These are phyloP conservation scores for Pristionchus fissidentatus DNA, from an alignment of 2,888 invertebrate genomes.

Conservation along the genomic window DNA sequence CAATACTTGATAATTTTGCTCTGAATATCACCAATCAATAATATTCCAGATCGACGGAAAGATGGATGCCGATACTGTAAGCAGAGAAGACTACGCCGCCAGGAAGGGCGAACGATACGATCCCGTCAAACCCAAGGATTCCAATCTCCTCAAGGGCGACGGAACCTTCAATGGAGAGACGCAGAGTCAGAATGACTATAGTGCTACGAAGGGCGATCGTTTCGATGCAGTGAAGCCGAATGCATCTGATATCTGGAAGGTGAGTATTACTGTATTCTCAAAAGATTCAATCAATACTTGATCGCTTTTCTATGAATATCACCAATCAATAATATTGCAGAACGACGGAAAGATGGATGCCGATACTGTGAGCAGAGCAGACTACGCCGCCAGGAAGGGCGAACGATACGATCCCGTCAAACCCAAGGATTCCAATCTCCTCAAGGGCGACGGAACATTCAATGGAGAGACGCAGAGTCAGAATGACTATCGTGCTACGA, in stretches of 20 bases:
- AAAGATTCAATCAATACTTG: neutral
- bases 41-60: conserved; percentile 1
- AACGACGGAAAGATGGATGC: neutral
- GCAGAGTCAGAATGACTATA: conserved; percentile 54
- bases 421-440: conserved; percentile 61
- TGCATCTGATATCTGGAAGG: conserved; percentile 61
- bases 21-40: too few species aligned
- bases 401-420: conserved; percentile 51
- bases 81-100: neutral
- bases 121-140: conserved; percentile 17
- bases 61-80: conserved; percentile 2
- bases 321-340: too few species aligned
- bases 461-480: conserved; percentile 53
- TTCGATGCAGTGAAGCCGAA: conserved; percentile 54
- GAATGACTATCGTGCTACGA: conserved; percentile 55
- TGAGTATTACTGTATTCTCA: conserved; percentile 13
- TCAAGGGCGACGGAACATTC: conserved; percentile 60
- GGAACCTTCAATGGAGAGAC: conserved; percentile 47
- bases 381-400: conserved; percentile 41
- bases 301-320: neutral
- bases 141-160: conserved; percentile 9
- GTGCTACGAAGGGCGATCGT: conserved; percentile 56
- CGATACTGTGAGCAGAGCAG: conserved; percentile 15
- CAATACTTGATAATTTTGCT: too few species aligned
- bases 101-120: conserved; percentile 9